Base-by-base conservation (phyloP, 2,888 invertebrate species). In the Helicoverpa assulta region DNA sequence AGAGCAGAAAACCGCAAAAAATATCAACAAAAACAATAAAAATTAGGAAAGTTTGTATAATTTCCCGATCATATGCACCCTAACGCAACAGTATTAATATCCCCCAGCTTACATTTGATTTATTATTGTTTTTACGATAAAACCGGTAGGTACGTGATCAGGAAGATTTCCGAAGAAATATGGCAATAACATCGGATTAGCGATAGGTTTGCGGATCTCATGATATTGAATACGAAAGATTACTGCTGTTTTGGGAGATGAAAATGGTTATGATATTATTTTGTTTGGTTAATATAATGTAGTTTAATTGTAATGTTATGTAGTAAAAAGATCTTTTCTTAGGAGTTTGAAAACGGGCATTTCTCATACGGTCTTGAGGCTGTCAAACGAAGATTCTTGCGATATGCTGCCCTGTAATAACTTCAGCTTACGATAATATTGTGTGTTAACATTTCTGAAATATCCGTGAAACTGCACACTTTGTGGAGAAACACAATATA, bases 121-220 rank as follows among this genome's bases (percentile, higher is more conserved):
- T 83, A 82, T 83, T 52, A 67, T 76, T 64, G 73, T 83, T 83
- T 82, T 78, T 70, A 33, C 29, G 67, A 75, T 78, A 75, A 75
- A 71, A 73, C 63, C 50, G 61, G 58, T 69, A 57, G 58, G 40
- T 53, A 58, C 56, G 37, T 26, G 14, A 57, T 52, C 51, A 8
- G 57, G 33, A 40, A 47, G 50, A 40, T 55, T 64, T 55, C 53
- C 52, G 18, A 58, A 47, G 53, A 62, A 70, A 68, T 67, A 57
- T 65, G 51, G 50, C 67, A 71, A 68, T 72, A 64, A 58, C 47
- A 53, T 33, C 12, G 53, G 65, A 65, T 70, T 80, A 70, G n/a
- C 19, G 14, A n/a, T 52, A 47, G 16, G 33, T 56, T 55, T 56
- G 29, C 37, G 56, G 19, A 26, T 62, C 55, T 51, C 14, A 21